Evolutionary conservation across 2,888 invertebrate species (phyloP), one percentile per base, ranked within the genome.

Genomic region (Sinhomidia bicolor): DNA sequence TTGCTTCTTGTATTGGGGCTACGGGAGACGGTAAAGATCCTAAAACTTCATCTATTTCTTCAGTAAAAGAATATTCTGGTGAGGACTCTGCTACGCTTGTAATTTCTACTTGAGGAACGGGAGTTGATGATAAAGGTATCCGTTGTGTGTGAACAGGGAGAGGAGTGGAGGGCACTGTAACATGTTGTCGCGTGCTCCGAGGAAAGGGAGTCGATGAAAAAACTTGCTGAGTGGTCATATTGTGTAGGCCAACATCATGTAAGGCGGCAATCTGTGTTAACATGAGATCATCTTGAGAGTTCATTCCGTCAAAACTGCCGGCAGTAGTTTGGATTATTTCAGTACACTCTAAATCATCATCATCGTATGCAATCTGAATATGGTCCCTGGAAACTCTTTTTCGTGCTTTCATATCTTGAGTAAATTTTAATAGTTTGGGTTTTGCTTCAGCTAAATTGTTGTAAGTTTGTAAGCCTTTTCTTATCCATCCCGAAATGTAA

Each of bases 401-500:
- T 26, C 17, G 17, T 26, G 26, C 26, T 36, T 60, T 82, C 76
- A 47, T 80, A 0, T 26, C 17, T 6, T 81, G 4, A n/a, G 88
- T 60, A 36, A 88, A 90, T 14, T 32, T 12, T 14, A 0, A 17
- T 29, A 90, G 26, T 9, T 62, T 51, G 2, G 23, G 12, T 20
- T 71, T 78, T 20, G 80, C 26, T n/a, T 79, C 12, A 0, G 32
- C 12, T 47, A 90, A 90, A 12, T 74, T 51, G 9, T 60, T n/a
- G 14, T 51, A 62, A 0, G 51, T 20, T n/a, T 62, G 44, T 14
- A 90, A n/a, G 12, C 23, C 54, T 1, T 89, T 79, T 10, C 76
- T 32, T 0, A 90, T 89, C 91, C 91, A 91, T 0, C 79, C 44
- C 0, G 91, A 90, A 17, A 91, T 81, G 20, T 81, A 62, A 0